Conservation (phyloP, 2,888 invertebrate species). For the Dyspetes luteomarginatus region DNA sequence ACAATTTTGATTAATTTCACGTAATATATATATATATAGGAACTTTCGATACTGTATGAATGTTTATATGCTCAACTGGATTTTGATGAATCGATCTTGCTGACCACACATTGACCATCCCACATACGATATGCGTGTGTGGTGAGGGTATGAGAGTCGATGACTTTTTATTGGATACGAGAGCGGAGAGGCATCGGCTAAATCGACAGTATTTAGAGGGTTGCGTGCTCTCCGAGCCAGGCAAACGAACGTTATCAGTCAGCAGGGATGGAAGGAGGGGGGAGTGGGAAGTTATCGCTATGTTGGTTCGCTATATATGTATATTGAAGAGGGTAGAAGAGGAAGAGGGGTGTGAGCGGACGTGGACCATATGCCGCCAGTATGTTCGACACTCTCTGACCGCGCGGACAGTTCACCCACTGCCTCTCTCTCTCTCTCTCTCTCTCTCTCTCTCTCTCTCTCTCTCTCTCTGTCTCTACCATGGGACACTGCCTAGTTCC, state of each 20-base stretch:
- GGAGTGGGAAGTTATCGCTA: slow-evolving; percentile 8
- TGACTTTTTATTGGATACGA: slow-evolving; percentile 66
- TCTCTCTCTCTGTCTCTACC: too few species aligned
- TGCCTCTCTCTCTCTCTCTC: too few species aligned
- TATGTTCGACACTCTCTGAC: slow-evolving; percentile 79
- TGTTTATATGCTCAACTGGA: slow-evolving; percentile 60
- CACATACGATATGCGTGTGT: slow-evolving; percentile 12
- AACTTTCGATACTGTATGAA: slow-evolving; percentile 44
- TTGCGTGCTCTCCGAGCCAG: slow-evolving; percentile 67
- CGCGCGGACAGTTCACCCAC: slow-evolving; percentile 73
- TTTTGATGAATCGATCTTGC: slow-evolving; percentile 66
- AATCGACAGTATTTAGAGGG: slow-evolving; percentile 73
- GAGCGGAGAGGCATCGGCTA: slow-evolving; percentile 47
- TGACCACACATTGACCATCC: slow-evolving; percentile 57
- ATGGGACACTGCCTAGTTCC: slow-evolving; percentile 44
- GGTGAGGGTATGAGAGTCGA: slow-evolving; percentile 58
- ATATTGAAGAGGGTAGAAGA: slow-evolving; percentile 47
- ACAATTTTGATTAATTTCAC: slow-evolving; percentile 54
- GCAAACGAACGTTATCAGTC: slow-evolving; percentile 74
- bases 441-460: too few species aligned
- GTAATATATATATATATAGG: slow-evolving; percentile 13
- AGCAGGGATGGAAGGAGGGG: slow-evolving; percentile 71
- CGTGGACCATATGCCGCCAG: slow-evolving; percentile 78
- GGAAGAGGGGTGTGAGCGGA: slow-evolving; percentile 63
- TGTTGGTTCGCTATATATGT: slow-evolving; percentile 29